Evolutionary conservation across 2,888 invertebrate genomes (phyloP).

Genomic region (Platycheirus albimanus): DNA sequence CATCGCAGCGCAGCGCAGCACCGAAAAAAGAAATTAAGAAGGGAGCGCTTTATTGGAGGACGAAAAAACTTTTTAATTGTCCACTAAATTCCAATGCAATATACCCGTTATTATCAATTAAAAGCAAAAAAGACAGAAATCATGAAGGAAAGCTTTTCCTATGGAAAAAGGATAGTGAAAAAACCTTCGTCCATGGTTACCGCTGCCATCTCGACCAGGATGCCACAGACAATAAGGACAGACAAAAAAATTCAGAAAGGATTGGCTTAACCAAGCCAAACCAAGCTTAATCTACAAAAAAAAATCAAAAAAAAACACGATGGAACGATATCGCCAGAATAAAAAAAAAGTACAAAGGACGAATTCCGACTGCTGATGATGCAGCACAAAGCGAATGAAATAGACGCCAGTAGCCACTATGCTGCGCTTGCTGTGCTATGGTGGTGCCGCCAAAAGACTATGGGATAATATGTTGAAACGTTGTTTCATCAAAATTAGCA

Average conservation of each 20-base stretch:
- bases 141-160: conserved; percentile 15
- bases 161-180: not conserved
- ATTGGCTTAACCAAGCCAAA: conserved; percentile 13
- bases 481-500: conserved; percentile 67
- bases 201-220: not conserved
- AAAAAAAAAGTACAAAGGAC: conserved; percentile 32
- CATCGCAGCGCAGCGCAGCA: not conserved
- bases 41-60: conserved; percentile 16
- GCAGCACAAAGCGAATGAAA: conserved; percentile 59
- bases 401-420: conserved; percentile 20
- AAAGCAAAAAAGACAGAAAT: conserved; percentile 23
- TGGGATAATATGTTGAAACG: conserved; percentile 36
- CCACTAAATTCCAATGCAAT: conserved; percentile 70
- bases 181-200: conserved; percentile 5
- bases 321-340: conserved; percentile 15
- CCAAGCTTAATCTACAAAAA: not conserved
- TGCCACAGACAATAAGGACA: not conserved
- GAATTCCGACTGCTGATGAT: conserved; percentile 52
- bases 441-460: conserved; percentile 28
- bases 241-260: not conserved
- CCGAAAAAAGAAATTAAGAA: conserved; percentile 14
- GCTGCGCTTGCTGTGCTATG: not conserved
- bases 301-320: conserved; percentile 18
- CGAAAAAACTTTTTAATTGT: conserved; percentile 61
- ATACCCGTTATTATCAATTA: conserved; percentile 66